phyloP scores from a whole-genome alignment of 2,797 vertebrate genomes.

The Gymnodraco acuticeps region DNA sequence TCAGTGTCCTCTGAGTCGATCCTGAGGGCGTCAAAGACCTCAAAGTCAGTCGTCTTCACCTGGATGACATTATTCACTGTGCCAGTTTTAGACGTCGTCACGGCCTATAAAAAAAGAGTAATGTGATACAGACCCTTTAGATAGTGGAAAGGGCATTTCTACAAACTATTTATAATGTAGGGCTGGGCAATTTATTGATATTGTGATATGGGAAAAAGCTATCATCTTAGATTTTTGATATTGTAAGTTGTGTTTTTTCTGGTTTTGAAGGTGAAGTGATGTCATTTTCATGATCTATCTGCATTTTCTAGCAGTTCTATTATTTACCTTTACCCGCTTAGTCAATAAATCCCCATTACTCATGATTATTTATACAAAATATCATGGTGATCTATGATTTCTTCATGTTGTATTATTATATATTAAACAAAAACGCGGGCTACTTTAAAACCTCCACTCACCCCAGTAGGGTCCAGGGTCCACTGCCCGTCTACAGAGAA shows the following conservation, averaged over 20 bases:
- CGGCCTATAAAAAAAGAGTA: constrained; percentile 80
- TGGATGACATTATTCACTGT: constrained; percentile 95
- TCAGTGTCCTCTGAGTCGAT: constrained; percentile 94
- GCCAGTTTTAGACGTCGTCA: constrained; percentile 93
- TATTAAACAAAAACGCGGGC: neutral
- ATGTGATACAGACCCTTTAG: neutral
- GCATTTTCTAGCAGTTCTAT: too few species aligned
- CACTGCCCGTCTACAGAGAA: constrained; percentile 97
- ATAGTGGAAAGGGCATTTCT: neutral
- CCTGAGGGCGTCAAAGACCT: constrained; percentile 97
- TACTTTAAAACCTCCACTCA: constrained; percentile 64
- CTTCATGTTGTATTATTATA: too few species aligned
- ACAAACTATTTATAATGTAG: neutral
- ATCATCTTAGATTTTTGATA: too few species aligned
- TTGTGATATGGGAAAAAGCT: too few species aligned
- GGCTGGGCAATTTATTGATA: too few species aligned
- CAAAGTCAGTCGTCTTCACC: constrained; percentile 96
- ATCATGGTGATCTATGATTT: too few species aligned
- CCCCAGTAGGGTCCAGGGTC: constrained; percentile 94
- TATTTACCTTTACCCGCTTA: too few species aligned
- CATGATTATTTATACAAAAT: too few species aligned
- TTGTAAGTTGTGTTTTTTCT: too few species aligned
- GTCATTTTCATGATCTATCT: too few species aligned
- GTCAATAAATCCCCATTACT: too few species aligned
- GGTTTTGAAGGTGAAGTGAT: too few species aligned